Evolutionary conservation across 1,140 invertebrate genomes (phyloP).

Genomic region (Ceratosolen solmsi): DNA sequence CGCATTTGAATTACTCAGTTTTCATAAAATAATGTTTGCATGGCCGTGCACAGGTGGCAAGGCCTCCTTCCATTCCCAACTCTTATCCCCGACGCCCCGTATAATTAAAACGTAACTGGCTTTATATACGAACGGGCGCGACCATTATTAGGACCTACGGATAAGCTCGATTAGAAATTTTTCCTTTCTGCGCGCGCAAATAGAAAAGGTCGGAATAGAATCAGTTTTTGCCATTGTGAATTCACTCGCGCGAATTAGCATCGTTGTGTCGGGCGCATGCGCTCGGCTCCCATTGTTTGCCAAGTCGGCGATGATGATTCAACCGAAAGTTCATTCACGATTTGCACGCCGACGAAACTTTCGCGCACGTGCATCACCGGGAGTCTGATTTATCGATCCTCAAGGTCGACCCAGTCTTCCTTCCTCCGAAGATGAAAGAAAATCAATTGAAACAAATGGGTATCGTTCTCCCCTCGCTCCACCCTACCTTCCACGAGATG

Average conservation of each 20-base stretch:
- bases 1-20: too few species aligned
- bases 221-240: background rate
- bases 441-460: too few species aligned
- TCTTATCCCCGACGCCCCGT: too few species aligned
- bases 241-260: background rate
- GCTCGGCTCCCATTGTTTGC: slow-evolving; percentile 17
- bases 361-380: background rate
- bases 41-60: too few species aligned
- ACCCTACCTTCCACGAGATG: too few species aligned
- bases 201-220: too few species aligned
- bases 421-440: background rate
- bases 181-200: too few species aligned
- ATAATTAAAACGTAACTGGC: background rate
- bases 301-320: slow-evolving; percentile 40
- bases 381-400: slow-evolving; percentile 1
- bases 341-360: slow-evolving; percentile 18
- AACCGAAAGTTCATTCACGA: slow-evolving; percentile 15
- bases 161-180: background rate
- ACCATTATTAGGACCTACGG: background rate
- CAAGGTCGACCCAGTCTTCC: background rate
- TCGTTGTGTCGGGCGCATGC: background rate
- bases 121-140: background rate
- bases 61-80: too few species aligned
- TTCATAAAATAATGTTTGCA: too few species aligned
- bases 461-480: too few species aligned